A percentile compares a stretch with the other conserved stretches of the same genome.
These are phyloP conservation scores for Polydrusus tereticollis DNA, from an alignment of 2,888 invertebrate species.

Conservation along the genomic window DNA sequence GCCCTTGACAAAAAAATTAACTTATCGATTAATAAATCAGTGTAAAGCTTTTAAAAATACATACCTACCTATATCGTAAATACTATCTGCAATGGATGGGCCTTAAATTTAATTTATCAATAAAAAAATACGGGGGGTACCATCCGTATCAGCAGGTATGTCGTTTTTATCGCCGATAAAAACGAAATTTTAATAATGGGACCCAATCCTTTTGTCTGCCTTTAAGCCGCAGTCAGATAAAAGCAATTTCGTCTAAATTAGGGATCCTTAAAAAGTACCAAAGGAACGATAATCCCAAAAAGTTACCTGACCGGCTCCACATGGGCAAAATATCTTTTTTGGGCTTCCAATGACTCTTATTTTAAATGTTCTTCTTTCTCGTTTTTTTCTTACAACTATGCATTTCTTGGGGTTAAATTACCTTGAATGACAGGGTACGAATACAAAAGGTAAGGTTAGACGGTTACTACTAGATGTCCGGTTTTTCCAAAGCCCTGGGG, in stretches of 20 bases:
- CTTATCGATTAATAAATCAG: too few species aligned
- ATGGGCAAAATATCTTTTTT: not conserved
- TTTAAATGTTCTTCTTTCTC: not conserved
- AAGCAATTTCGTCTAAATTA: slow-evolving; percentile 15
- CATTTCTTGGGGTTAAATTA: too few species aligned
- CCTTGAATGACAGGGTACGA: too few species aligned
- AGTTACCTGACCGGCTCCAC: not conserved
- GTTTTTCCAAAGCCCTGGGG: too few species aligned
- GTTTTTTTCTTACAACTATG: not conserved
- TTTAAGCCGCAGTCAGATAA: slow-evolving; percentile 1
- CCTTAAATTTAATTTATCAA: not conserved
- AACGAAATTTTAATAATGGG: slow-evolving; percentile 10
- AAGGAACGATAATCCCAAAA: not conserved
- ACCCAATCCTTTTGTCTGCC: not conserved
- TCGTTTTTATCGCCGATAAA: not conserved
- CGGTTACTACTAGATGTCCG: too few species aligned
- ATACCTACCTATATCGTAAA: too few species aligned
- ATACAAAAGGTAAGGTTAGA: too few species aligned
- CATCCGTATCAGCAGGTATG: not conserved
- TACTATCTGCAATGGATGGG: too few species aligned
- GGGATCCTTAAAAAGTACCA: not conserved
- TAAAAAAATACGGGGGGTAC: too few species aligned
- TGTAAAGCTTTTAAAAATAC: too few species aligned
- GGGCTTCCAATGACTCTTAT: not conserved
- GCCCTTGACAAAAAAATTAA: too few species aligned